These are phyloP conservation scores for Drosophila pseudoananassae DNA, from an alignment of 1,140 invertebrate species.

Conservation along the genomic window DNA sequence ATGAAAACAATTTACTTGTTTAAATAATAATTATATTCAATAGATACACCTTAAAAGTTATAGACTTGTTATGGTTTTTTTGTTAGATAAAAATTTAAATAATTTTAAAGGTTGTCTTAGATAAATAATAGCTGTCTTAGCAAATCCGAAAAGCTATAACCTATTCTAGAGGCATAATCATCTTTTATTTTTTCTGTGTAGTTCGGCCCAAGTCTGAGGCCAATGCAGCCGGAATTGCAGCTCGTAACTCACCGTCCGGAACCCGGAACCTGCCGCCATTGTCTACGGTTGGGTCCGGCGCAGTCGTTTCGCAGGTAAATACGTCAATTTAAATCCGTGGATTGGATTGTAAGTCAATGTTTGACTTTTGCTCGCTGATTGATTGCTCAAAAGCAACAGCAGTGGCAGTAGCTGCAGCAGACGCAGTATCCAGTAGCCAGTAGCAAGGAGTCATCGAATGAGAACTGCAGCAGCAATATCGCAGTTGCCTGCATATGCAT, in stretches of 20 bases:
- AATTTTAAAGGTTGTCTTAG: neutral
- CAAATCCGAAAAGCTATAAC: neutral
- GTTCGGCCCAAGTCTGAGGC: constrained; percentile 27
- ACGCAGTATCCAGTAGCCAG: constrained; percentile 12
- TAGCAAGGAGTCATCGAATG: constrained; percentile 27
- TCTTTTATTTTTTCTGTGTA: neutral
- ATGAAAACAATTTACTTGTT: too few relatives aligned
- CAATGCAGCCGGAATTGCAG: constrained; percentile 21
- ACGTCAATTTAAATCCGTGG: constrained; percentile 83
- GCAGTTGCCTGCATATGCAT: constrained; percentile 73
- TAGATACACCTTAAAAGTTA: neutral
- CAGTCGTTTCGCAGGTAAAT: constrained; percentile 71
- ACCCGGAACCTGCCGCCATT: constrained; percentile 53
- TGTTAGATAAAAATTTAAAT: neutral
- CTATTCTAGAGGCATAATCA: neutral
- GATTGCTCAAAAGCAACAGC: constrained; percentile 83
- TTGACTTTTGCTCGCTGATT: constrained; percentile 84
- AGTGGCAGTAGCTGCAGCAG: constrained; percentile 26
- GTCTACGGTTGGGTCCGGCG: constrained; percentile 47
- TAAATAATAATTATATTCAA: neutral
- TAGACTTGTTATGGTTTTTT: too few relatives aligned
- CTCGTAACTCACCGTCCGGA: constrained; percentile 8
- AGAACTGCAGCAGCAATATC: constrained; percentile 51
- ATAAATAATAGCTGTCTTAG: neutral
- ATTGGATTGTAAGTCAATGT: constrained; percentile 83